Conservation (phyloP, 2,888 invertebrate species). For the Nineta flava region DNA sequence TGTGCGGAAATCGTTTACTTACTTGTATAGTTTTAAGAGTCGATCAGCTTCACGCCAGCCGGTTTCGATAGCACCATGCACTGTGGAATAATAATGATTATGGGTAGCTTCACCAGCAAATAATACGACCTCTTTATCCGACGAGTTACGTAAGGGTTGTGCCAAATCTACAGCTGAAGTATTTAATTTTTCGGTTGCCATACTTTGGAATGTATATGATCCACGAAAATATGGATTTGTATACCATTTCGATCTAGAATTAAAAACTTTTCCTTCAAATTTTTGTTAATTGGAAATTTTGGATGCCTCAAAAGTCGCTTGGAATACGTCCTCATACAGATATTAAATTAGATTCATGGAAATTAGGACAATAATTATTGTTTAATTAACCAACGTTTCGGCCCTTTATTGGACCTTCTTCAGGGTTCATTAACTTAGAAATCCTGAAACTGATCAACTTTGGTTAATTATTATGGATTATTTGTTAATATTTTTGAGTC, state of each 20-base stretch:
- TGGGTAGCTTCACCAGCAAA: constrained; percentile 47
- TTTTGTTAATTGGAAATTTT: too few species aligned
- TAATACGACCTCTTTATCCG: constrained; percentile 32
- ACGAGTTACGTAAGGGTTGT: constrained; percentile 33
- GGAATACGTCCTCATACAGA: too few species aligned
- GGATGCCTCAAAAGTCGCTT: too few species aligned
- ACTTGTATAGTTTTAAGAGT: constrained; percentile 23
- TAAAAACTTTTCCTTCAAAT: neutral
- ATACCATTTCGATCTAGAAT: constrained; percentile 52
- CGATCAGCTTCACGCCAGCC: constrained; percentile 36
- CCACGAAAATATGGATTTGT: constrained; percentile 52
- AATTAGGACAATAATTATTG: too few species aligned
- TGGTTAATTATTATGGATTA: too few species aligned
- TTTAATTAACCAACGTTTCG: too few species aligned
- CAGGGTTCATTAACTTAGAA: too few species aligned
- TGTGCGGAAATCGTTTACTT: constrained; percentile 10
- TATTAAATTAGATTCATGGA: too few species aligned
- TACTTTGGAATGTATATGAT: constrained; percentile 47
- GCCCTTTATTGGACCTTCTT: too few species aligned
- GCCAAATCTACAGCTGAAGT: constrained; percentile 36
- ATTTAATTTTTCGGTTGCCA: constrained; percentile 32
- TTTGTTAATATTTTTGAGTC: too few species aligned
- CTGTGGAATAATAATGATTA: constrained; percentile 30
- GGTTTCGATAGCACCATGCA: constrained; percentile 37
- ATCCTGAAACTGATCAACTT: too few species aligned